Conservation (phyloP, 2,113 vertebrate genomes). For the Chauna torquata region DNA sequence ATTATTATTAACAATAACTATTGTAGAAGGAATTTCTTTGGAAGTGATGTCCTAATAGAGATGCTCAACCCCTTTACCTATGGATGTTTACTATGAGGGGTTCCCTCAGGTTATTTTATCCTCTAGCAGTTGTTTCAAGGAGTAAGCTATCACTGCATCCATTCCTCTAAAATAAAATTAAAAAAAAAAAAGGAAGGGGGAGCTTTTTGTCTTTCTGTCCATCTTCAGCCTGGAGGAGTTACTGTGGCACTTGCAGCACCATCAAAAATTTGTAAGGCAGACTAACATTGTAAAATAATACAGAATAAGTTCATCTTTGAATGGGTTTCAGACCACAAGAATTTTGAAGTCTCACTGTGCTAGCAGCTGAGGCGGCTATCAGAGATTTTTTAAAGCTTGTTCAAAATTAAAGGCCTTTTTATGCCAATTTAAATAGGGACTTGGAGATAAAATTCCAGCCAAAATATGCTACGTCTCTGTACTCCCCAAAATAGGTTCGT, state of each 20-base stretch:
- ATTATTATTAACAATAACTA: neutral
- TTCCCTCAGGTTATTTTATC: neutral
- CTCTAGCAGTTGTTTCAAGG: neutral
- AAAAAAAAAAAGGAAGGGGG: neutral
- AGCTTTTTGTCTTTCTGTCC: neutral
- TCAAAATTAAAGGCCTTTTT: neutral
- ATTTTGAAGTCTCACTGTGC: neutral
- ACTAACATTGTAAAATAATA: neutral
- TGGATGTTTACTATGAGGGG: neutral
- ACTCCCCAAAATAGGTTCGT: neutral
- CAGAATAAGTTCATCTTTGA: neutral
- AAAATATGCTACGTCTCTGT: neutral
- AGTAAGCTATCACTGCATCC: neutral
- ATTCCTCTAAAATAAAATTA: neutral
- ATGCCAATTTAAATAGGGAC: conserved; percentile 42
- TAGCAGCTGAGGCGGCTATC: neutral
- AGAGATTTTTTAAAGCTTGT: neutral
- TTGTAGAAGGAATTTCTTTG: conserved; percentile 5
- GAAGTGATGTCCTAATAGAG: conserved; percentile 2
- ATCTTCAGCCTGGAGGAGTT: neutral
- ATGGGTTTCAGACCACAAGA: conserved; percentile 38
- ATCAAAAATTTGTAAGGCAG: neutral
- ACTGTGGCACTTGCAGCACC: neutral
- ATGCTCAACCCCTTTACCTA: neutral
- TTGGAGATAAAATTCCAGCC: conserved; percentile 55